phyloP scores from a whole-genome alignment of 2,888 invertebrate genomes.

The Apodemia duryi region DNA sequence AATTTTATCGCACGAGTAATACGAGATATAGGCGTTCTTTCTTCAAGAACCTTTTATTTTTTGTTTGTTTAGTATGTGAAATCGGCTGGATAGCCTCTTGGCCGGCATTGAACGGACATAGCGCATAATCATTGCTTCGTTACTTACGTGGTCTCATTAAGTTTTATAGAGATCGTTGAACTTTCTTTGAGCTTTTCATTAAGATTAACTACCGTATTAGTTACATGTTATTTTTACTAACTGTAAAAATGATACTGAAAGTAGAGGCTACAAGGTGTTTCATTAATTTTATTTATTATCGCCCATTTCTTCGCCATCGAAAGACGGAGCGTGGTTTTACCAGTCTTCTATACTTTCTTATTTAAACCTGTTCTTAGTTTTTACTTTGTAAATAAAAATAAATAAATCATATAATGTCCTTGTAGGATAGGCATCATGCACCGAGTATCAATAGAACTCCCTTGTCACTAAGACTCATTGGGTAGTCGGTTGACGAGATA shows the following conservation, averaged over 20 bases:
- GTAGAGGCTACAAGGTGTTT: neutral
- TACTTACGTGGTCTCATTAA: slow-evolving; percentile 27
- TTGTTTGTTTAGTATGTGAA: slow-evolving; percentile 50
- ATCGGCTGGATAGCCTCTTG: slow-evolving; percentile 38
- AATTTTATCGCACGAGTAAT: slow-evolving; percentile 75
- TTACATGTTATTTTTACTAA: neutral
- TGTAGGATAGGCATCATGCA: too few species aligned
- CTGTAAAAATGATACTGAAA: neutral
- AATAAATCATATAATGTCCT: too few species aligned
- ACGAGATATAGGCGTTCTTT: slow-evolving; percentile 74
- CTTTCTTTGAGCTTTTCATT: slow-evolving; percentile 22
- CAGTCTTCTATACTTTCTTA: too few species aligned
- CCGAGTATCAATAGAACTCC: too few species aligned
- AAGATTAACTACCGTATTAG: slow-evolving; percentile 4
- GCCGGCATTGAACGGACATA: slow-evolving; percentile 18
- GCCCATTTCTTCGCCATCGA: too few species aligned
- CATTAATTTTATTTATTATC: too few species aligned
- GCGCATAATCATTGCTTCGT: slow-evolving; percentile 24
- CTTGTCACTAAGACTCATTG: too few species aligned
- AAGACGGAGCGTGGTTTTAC: too few species aligned
- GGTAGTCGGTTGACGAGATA: too few species aligned
- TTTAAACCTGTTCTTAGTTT: too few species aligned
- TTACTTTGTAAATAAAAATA: too few species aligned
- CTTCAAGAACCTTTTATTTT: slow-evolving; percentile 61
- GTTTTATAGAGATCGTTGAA: slow-evolving; percentile 27